Percentiles rank a stretch among this genome's conserved stretches.
Conservation (phyloP, 2,888 invertebrate genomes). For the Aspidiotus rigidus region DNA sequence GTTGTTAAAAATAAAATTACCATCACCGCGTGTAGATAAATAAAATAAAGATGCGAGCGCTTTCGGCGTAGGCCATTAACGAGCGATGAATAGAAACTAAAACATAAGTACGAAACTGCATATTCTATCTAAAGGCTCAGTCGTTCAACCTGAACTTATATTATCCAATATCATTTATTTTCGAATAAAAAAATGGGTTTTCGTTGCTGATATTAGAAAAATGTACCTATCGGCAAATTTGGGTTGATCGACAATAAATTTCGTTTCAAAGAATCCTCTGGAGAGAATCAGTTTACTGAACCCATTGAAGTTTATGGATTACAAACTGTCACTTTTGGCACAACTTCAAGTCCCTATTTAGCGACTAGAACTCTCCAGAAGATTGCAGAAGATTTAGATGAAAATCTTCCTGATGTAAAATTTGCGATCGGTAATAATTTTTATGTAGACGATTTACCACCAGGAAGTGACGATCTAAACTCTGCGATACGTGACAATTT, state of each 20-base stretch:
- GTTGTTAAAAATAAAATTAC: too few species aligned
- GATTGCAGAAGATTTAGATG: neutral
- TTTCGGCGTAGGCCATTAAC: too few species aligned
- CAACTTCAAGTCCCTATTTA: neutral
- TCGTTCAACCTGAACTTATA: neutral
- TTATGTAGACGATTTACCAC: neutral
- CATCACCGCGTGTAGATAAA: too few species aligned
- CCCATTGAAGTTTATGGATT: neutral
- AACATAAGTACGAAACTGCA: too few species aligned
- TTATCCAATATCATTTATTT: neutral
- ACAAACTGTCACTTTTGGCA: neutral
- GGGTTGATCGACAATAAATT: neutral
- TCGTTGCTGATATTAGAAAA: neutral
- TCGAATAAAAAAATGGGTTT: neutral
- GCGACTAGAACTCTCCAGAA: neutral
- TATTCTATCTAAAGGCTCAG: neutral
- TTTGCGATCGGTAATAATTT: neutral
- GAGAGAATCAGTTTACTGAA: neutral
- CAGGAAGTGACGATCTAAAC: neutral
- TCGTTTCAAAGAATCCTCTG: neutral
- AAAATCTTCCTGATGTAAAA: neutral
- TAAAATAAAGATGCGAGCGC: too few species aligned
- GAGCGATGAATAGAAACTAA: too few species aligned
- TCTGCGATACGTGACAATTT: slow-evolving; percentile 35
- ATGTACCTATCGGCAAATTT: neutral